Evolutionary conservation across 2,113 vertebrate genomes (phyloP).

Genomic region (Dipodomys merriami): DNA sequence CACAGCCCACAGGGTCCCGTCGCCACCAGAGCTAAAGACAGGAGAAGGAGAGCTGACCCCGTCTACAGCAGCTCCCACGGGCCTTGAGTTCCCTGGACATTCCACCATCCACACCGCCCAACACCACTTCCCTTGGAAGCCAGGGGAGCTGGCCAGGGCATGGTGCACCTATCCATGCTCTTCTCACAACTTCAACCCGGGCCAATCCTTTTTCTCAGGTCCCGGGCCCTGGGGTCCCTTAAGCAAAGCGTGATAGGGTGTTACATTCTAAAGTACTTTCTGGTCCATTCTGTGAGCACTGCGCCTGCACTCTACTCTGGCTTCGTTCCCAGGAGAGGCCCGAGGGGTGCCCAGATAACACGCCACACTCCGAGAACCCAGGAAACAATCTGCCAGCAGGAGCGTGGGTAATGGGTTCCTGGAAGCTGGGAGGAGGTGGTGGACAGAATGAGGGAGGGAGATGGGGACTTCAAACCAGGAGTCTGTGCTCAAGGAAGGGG

Average conservation of each 20-base stretch:
- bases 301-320: neutral
- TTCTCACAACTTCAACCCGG: fast-evolving
- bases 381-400: neutral
- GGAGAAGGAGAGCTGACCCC: fast-evolving
- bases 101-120: too few species aligned
- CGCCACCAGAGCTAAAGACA: neutral
- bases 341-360: neutral
- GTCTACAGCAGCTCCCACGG: fast-evolving
- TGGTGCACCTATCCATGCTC: fast-evolving
- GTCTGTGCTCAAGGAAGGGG: neutral
- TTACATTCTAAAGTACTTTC: neutral
- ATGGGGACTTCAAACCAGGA: neutral
- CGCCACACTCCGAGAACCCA: neutral
- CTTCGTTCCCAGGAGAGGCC: neutral
- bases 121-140: too few species aligned
- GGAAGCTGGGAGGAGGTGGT: neutral
- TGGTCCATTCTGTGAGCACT: fast-evolving
- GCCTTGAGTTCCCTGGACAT: fast-evolving
- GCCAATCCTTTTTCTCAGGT: neutral
- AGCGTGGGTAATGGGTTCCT: neutral
- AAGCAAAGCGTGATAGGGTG: neutral
- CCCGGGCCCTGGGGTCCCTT: too few species aligned
- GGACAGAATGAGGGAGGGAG: fast-evolving
- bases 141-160: neutral
- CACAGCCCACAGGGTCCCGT: neutral